Base-by-base conservation (phyloP, 2,888 invertebrate genomes). In the Hemaris fuciformis region DNA sequence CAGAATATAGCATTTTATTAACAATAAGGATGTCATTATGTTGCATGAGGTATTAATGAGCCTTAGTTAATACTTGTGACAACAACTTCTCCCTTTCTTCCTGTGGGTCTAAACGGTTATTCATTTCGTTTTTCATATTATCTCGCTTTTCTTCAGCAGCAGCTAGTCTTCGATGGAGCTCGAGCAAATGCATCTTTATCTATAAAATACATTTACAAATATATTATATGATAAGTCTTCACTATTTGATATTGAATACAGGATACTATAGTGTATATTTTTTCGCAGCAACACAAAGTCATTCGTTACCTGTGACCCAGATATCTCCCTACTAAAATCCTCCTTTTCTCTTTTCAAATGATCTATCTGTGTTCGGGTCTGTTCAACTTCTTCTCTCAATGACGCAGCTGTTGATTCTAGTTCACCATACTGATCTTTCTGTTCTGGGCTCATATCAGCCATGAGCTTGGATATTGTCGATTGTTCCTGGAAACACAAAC, bases 61-160 rank as follows among this genome's bases (percentile, higher is more conserved):
- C n/a, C n/a, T n/a, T n/a, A n/a, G 7, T 13, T 20, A 8, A 62
- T 68, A 97, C 96, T 84, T 96, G 96, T 53, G 94, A 93, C 42
- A 97, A 83, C 10, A 98, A 86, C 67, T 95, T 94, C 75, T 96
- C 96, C 66, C 96, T 91, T 80, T 97, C 96, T 74, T 96, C 95
- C 66, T 96, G 96, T 0, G 97, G 97, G 48, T 96, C 95, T 38
- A 96, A 91, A 57, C 94, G 94, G 61, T 94, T 94, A 64, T 93
- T 94, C 72, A 96, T 94, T 78, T 97, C 97, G 71, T 95, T 94
- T 65, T 94, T 88, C 61, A 97, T 84, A 60, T 93, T 93, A 62
- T 95, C 94, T 38, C 95, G 91, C 68, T 93, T 93, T 65, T 93
- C 91, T 72, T 93, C 89, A 7, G 82, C 82, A 2, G 80, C 70